phyloP scores from a whole-genome alignment of 2,797 vertebrate genomes.

The Acropternis orthonyx region DNA sequence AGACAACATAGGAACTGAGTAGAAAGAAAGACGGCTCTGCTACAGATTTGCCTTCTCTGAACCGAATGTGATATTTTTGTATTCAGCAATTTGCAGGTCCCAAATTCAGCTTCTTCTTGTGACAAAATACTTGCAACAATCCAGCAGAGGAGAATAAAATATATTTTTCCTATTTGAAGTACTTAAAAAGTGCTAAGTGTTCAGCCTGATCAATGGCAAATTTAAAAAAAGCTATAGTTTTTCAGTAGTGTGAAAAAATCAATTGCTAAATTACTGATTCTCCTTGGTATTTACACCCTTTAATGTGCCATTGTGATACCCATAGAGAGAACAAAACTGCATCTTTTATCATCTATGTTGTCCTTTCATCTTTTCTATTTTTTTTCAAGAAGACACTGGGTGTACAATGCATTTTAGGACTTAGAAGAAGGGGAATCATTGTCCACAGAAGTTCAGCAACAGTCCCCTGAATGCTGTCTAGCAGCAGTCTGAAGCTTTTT shows the following conservation, averaged over 20 bases:
- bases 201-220: not conserved
- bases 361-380: not conserved
- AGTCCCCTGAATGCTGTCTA: not conserved
- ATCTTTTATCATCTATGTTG: not conserved
- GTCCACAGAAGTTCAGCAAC: not conserved
- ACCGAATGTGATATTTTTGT: not conserved
- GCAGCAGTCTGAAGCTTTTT: not conserved
- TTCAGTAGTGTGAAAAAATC: not conserved
- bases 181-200: not conserved
- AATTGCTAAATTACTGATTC: not conserved
- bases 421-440: not conserved
- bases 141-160: not conserved
- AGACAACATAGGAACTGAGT: not conserved
- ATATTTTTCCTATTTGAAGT: not conserved
- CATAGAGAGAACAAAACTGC: not conserved
- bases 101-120: not conserved
- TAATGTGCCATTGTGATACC: not conserved
- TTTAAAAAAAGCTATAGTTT: not conserved
- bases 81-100: not conserved
- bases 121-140: not conserved
- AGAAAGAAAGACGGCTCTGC: not conserved
- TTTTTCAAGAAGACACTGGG: not conserved
- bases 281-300: not conserved
- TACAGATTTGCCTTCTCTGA: not conserved
- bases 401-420: not conserved